A percentile compares a stretch with the other conserved stretches of the same genome.
Conservation (phyloP, 1,140 invertebrate genomes). For the Octopus sinensis region DNA sequence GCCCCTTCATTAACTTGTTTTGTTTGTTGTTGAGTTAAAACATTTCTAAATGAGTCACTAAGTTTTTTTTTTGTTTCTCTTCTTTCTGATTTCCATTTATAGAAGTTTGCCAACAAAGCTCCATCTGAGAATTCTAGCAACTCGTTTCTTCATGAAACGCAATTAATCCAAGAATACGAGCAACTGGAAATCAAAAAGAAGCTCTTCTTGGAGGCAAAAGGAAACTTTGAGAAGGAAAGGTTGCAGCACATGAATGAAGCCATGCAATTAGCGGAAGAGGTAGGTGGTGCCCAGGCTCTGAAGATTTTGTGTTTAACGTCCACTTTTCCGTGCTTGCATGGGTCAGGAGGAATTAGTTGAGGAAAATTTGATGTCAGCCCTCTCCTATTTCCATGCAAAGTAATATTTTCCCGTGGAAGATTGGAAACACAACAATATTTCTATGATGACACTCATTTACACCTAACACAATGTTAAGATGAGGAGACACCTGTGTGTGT, state of each 20-base stretch:
- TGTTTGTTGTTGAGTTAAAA: too few relatives aligned
- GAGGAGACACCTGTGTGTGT: too few relatives aligned
- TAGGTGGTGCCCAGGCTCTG: slow-evolving; percentile 9
- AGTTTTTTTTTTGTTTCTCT: background rate
- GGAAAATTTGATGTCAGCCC: too few relatives aligned
- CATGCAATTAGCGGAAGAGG: slow-evolving; percentile 41
- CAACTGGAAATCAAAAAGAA: slow-evolving; percentile 41
- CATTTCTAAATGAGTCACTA: too few relatives aligned
- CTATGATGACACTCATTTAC: too few relatives aligned
- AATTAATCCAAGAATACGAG: slow-evolving; percentile 43
- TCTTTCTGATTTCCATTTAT: background rate
- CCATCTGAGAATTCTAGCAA: slow-evolving; percentile 11
- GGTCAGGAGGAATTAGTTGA: too few relatives aligned
- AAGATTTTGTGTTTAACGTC: background rate
- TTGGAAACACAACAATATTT: too few relatives aligned
- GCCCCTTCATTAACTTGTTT: too few relatives aligned
- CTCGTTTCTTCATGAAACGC: slow-evolving; percentile 42
- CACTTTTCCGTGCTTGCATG: too few relatives aligned
- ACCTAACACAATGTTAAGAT: too few relatives aligned
- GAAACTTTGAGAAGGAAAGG: slow-evolving; percentile 49
- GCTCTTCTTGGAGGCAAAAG: slow-evolving; percentile 46
- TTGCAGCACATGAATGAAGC: slow-evolving; percentile 44
- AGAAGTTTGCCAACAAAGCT: background rate
- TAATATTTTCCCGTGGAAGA: too few relatives aligned
- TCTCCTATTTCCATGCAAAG: too few relatives aligned